phyloP scores from a whole-genome alignment of 1,140 invertebrate species.

The Hyphantria cunea region DNA sequence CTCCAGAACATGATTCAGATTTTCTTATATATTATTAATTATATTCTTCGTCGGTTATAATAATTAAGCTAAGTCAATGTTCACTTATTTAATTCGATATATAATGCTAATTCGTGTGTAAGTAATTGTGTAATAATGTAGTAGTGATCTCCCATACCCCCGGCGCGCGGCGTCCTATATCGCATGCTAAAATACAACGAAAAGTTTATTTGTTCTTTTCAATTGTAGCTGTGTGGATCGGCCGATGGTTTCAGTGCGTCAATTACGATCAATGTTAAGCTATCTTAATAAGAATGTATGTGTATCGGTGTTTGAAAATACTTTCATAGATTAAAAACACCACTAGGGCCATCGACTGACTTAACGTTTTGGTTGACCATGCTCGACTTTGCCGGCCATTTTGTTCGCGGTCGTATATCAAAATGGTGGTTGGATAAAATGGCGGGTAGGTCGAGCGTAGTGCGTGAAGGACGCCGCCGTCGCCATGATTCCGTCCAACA shows the following conservation, averaged over 20 bases:
- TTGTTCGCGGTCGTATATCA: slow-evolving; percentile 13
- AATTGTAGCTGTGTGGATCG: slow-evolving; percentile 34
- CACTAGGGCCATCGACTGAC: slow-evolving; percentile 29
- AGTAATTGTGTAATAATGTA: slow-evolving; percentile 77
- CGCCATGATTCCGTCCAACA: slow-evolving; percentile 80
- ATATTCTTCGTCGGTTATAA: slow-evolving; percentile 71
- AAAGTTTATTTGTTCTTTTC: slow-evolving; percentile 55
- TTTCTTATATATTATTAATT: slow-evolving; percentile 46
- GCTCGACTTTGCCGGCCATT: slow-evolving; percentile 27
- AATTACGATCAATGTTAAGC: slow-evolving; percentile 30
- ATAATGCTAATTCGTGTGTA: slow-evolving; percentile 77
- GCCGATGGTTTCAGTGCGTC: slow-evolving; percentile 28
- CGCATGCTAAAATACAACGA: slow-evolving; percentile 72
- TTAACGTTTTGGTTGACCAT: slow-evolving; percentile 37
- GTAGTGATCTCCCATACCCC: slow-evolving; percentile 79
- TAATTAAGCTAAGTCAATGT: slow-evolving; percentile 80
- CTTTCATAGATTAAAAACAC: slow-evolving; percentile 21
- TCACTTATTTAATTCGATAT: slow-evolving; percentile 80
- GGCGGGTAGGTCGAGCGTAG: slow-evolving; percentile 25
- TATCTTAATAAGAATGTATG: slow-evolving; percentile 35
- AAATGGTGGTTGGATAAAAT: slow-evolving; percentile 29
- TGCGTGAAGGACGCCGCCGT: slow-evolving; percentile 50
- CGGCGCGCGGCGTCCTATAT: slow-evolving; percentile 61
- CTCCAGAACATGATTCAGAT: slow-evolving; percentile 13
- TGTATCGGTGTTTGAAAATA: slow-evolving; percentile 22